Evolutionary conservation across 2,888 invertebrate genomes (phyloP), one percentile per base, ranked within the genome.

Genomic region (Dexiosoma caninum): DNA sequence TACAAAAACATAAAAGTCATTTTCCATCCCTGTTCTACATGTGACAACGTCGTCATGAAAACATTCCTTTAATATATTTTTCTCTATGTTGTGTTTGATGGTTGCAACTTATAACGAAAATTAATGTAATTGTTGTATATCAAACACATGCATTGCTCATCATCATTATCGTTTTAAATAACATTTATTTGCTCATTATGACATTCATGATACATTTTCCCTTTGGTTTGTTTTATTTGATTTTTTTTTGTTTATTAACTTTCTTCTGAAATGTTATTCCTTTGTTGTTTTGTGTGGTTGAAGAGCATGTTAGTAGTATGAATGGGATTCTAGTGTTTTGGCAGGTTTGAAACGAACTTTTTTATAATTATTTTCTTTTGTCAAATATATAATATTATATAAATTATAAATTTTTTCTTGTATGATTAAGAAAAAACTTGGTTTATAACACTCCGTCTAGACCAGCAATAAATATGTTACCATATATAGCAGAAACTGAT

Each of bases 101-200:
- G 16, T 21, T 12, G 16, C 12, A 12, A 51, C 23, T n/a, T 10
- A 53, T 32, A 51, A 51, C 30, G 37, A 16, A 12, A 35, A 16
- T 49, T n/a, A 37, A 27, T 19, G 35, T 44, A 27, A n/a, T 40
- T 71, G 37, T 51, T 51, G 46, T 1, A 19, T 14, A 57, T 69
- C 37, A 55, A 40, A 57, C 62, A 55, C 12, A 37, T 27, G 30
- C 46, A 37, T n/a, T 71, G 44, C 12, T 69, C 32, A 67, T 70
- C 19, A 64, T 78, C 32, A 42, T 64, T n/a, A 19, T 23, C 16
- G 14, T 16, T 2, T 8, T 21, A 37, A 59, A 72, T 16, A 57
- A 10, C 0, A 2, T 57, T 37, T 40, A 27, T 32, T 67, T 51
- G 42, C 42, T 80, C 46, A 67, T 71, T 35, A 76, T 71, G 37